These are phyloP conservation scores for Neotoma lepida DNA, from an alignment of 2,113 vertebrate genomes.

Conservation along the genomic window DNA sequence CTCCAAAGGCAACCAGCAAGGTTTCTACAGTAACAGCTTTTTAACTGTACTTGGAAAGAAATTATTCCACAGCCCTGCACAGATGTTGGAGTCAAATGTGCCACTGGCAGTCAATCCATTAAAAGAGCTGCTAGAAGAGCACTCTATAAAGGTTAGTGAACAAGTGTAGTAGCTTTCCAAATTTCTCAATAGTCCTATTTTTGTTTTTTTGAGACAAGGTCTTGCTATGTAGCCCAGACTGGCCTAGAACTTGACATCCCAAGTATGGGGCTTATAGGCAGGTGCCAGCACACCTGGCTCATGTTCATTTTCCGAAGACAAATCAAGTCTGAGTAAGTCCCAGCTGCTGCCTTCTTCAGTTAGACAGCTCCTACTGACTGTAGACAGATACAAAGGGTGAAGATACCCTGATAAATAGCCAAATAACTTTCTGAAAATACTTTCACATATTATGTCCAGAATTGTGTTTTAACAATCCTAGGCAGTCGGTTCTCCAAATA, in stretches of 20 bases:
- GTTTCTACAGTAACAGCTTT: not conserved
- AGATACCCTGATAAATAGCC: not conserved
- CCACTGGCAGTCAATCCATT: not conserved
- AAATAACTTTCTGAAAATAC: constrained; percentile 16
- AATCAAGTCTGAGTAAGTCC: not conserved
- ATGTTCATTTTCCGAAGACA: constrained; percentile 28
- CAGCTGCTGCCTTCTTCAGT: not conserved
- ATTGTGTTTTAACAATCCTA: not conserved
- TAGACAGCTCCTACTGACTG: not conserved
- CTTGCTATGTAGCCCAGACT: not conserved
- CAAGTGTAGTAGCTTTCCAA: not conserved
- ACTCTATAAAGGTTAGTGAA: not conserved
- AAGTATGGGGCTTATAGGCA: not conserved
- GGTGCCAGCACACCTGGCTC: not conserved
- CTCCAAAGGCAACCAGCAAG: constrained; percentile 30
- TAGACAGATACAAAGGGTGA: not conserved
- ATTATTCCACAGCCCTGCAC: not conserved
- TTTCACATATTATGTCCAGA: not conserved
- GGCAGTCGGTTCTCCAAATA: not conserved
- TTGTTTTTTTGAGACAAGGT: not conserved
- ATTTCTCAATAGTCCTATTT: not conserved
- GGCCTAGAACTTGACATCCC: not conserved
- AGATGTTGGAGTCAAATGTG: constrained; percentile 45
- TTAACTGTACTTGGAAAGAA: constrained; percentile 56
- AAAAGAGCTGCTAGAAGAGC: not conserved